Conservation (phyloP, 2,797 vertebrate genomes). For the Ciconia nigra region DNA sequence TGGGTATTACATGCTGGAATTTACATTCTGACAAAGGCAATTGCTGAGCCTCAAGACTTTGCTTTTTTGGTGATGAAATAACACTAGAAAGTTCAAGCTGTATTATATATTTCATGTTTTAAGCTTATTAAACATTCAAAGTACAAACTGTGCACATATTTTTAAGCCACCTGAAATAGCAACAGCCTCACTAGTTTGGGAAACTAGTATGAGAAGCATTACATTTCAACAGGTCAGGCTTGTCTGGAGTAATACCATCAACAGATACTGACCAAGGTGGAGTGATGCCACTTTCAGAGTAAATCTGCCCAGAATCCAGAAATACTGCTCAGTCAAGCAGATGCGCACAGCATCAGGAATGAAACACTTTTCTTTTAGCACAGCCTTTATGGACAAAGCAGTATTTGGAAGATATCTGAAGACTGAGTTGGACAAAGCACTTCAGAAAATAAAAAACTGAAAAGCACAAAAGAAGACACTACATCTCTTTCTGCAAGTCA, state of each 20-base stretch:
- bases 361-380: neutral
- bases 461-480: neutral
- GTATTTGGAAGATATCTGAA: neutral
- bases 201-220: slow-evolving; percentile 19
- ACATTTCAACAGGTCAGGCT: slow-evolving; percentile 24
- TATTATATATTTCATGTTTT: slow-evolving; percentile 69
- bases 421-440: neutral
- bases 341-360: neutral
- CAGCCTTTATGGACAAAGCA: neutral
- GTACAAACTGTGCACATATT: slow-evolving; percentile 64
- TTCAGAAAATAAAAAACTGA: neutral
- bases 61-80: slow-evolving; percentile 70
- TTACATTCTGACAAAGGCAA: slow-evolving; percentile 68
- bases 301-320: neutral
- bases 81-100: slow-evolving; percentile 70
- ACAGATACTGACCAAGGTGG: neutral
- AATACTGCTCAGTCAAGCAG: neutral
- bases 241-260: neutral
- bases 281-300: neutral
- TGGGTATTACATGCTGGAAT: slow-evolving; percentile 74
- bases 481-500: neutral
- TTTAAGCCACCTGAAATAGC: slow-evolving; percentile 73
- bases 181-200: slow-evolving; percentile 11
- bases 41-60: slow-evolving; percentile 63
- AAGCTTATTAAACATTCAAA: slow-evolving; percentile 74